These are phyloP conservation scores for Chironomus tepperi DNA, from an alignment of 1,140 invertebrate species.

Conservation along the genomic window DNA sequence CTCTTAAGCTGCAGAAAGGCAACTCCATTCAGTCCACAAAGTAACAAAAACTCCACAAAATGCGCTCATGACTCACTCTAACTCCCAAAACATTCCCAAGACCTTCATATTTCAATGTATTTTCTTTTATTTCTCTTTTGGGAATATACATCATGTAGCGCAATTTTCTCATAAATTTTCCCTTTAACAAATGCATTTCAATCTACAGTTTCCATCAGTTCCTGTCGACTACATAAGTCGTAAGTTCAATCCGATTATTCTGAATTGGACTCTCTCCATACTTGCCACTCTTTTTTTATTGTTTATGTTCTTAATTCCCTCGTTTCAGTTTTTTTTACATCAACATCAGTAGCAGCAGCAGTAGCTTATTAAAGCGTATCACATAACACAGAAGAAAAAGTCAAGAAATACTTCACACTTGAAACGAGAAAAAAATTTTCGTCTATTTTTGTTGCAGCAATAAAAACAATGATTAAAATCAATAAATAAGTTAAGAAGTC, in stretches of 20 bases:
- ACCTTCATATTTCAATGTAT: not conserved
- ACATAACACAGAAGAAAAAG: not conserved
- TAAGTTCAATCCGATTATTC: too few species aligned
- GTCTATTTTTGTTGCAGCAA: not conserved
- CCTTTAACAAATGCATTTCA: not conserved
- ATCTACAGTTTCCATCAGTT: not conserved
- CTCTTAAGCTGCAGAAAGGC: too few species aligned
- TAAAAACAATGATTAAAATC: constrained; percentile 2
- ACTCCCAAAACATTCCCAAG: too few species aligned
- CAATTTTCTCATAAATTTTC: too few species aligned
- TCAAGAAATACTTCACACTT: not conserved
- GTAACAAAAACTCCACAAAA: too few species aligned
- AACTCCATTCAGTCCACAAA: too few species aligned
- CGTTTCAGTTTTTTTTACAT: too few species aligned
- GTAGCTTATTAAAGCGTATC: not conserved
- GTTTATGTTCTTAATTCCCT: too few species aligned
- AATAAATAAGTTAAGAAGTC: constrained; percentile 3
- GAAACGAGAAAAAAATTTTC: not conserved
- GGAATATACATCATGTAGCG: not conserved
- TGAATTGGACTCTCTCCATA: not conserved
- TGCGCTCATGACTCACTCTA: too few species aligned
- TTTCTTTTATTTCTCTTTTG: not conserved
- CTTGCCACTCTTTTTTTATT: not conserved
- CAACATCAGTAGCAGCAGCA: too few species aligned
- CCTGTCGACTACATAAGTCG: too few species aligned